Percentiles rank a stretch among this genome's conserved stretches.
phyloP scores from a whole-genome alignment of 2,888 invertebrate genomes.

The Ectemnius continuus region DNA sequence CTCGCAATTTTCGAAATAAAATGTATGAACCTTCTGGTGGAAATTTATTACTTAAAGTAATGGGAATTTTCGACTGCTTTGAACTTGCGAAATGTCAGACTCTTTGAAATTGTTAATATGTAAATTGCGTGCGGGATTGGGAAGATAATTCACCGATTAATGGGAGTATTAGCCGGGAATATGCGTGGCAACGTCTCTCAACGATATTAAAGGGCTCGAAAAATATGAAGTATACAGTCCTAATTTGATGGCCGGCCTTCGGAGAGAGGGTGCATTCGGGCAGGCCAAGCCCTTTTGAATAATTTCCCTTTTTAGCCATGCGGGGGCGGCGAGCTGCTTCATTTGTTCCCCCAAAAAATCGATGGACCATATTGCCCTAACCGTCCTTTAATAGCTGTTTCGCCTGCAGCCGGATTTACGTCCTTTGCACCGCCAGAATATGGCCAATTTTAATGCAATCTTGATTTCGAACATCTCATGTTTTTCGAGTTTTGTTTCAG shows the following conservation, averaged over 20 bases:
- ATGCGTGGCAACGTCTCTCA: not conserved
- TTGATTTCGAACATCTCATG: not conserved
- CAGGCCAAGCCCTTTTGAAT: conserved; percentile 54
- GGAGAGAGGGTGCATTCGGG: conserved; percentile 18
- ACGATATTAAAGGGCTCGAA: conserved; percentile 33
- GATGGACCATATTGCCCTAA: conserved; percentile 39
- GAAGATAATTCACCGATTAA: too few relatives aligned
- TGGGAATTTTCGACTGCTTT: too few relatives aligned
- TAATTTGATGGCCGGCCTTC: conserved; percentile 5
- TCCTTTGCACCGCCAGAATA: not conserved
- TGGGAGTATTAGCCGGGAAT: too few relatives aligned
- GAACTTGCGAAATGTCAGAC: too few relatives aligned
- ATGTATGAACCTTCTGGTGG: too few relatives aligned
- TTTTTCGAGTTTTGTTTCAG: too few relatives aligned
- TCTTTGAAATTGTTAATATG: too few relatives aligned
- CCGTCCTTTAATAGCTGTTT: conserved; percentile 41
- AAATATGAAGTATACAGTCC: conserved; percentile 9
- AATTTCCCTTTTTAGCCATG: conserved; percentile 52
- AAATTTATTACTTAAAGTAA: too few relatives aligned
- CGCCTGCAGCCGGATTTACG: conserved; percentile 17
- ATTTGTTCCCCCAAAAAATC: conserved; percentile 55
- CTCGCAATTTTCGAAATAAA: too few relatives aligned
- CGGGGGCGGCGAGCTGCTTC: conserved; percentile 25
- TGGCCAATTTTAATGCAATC: not conserved
- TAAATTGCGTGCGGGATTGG: too few relatives aligned